These are phyloP conservation scores for Lerista edwardsae DNA, from an alignment of 2,797 vertebrate species.

Conservation along the genomic window DNA sequence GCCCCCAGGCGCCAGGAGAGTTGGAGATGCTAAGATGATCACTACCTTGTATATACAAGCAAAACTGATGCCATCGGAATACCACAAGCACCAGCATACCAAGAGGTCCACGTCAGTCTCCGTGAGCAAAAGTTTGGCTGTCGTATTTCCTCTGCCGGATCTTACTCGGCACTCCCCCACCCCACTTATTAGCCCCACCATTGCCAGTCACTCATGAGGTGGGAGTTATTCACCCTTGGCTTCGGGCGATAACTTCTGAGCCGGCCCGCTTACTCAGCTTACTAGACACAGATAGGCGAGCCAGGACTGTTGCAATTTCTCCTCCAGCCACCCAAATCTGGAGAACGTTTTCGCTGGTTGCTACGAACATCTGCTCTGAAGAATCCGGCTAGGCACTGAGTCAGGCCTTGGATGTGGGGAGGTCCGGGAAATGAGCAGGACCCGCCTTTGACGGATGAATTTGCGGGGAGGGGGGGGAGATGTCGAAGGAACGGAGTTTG, in stretches of 20 bases:
- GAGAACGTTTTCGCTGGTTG: constrained; percentile 5
- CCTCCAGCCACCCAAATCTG: background rate
- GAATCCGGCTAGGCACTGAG: constrained; percentile 14
- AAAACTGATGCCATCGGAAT: background rate
- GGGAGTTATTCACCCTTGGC: constrained; percentile 27
- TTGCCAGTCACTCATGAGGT: background rate
- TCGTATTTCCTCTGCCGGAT: background rate
- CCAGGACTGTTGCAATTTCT: background rate
- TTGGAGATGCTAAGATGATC: background rate
- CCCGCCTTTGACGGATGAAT: background rate
- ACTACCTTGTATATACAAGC: background rate
- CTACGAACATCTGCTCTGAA: constrained; percentile 37
- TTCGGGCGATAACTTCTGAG: background rate
- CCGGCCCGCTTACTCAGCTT: background rate
- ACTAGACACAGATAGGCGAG: background rate
- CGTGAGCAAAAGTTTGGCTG: background rate
- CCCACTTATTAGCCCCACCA: background rate
- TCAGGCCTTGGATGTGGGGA: constrained; percentile 9
- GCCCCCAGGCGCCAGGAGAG: too few species aligned
- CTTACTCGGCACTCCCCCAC: background rate
- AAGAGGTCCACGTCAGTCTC: background rate
- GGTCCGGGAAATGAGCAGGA: constrained; percentile 7
- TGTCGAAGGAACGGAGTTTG: background rate
- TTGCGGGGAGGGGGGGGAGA: background rate
- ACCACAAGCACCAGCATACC: background rate